Conservation (phyloP, 2,113 vertebrate species). For the Spea multiplicata region DNA sequence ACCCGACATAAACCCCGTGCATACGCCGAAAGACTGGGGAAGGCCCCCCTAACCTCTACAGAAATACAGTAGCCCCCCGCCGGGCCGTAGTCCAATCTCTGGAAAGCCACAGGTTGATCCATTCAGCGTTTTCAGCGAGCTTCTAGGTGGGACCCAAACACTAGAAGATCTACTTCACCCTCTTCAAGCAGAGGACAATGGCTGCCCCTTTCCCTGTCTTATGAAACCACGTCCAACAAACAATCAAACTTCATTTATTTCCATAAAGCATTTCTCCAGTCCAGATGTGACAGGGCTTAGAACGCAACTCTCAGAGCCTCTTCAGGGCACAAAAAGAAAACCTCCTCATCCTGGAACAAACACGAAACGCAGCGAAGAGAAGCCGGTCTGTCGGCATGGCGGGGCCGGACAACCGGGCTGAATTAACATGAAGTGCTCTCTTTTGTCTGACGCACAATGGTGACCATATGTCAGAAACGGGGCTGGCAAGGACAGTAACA, state of each 20-base stretch:
- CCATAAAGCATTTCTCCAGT: constrained; percentile 37
- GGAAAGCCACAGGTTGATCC: not conserved
- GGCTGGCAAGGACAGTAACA: constrained; percentile 36
- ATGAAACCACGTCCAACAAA: constrained; percentile 28
- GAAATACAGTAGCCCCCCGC: not conserved
- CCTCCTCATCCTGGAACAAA: not conserved
- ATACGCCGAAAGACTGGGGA: too few relatives aligned
- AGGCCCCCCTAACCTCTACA: too few relatives aligned
- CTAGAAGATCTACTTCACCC: not conserved
- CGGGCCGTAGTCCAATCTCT: not conserved
- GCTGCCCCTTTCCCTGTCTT: constrained; percentile 29
- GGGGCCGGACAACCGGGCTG: constrained; percentile 41
- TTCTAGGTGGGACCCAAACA: not conserved
- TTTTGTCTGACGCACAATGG: constrained; percentile 53
- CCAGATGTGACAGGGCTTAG: constrained; percentile 37
- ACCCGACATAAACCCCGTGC: too few relatives aligned
- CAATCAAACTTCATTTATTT: constrained; percentile 40
- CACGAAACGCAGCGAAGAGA: constrained; percentile 36
- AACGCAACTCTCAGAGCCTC: constrained; percentile 20
- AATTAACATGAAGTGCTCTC: constrained; percentile 50
- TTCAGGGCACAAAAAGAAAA: constrained; percentile 9
- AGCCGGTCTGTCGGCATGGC: constrained; percentile 49
- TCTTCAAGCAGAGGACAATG: constrained; percentile 20
- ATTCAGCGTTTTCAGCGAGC: not conserved
- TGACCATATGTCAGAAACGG: constrained; percentile 55